Evolutionary conservation across 2,797 vertebrate genomes (phyloP).

Genomic region (Rhabdophis nuchalis): DNA sequence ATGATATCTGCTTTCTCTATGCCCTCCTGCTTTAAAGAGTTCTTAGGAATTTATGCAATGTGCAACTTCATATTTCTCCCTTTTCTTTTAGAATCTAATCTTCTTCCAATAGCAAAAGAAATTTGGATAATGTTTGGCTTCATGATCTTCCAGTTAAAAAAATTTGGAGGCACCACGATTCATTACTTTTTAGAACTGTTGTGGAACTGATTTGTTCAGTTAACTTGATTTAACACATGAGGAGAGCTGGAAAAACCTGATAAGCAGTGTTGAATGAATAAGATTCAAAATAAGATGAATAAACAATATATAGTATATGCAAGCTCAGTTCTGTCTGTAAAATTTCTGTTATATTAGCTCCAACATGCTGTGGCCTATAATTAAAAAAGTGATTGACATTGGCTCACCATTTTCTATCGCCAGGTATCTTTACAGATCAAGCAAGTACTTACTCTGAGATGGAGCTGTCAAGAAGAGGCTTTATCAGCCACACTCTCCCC

Average conservation of each 20-base stretch:
- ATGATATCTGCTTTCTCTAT: neutral
- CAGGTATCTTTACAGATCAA: neutral
- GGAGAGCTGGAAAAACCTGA: neutral
- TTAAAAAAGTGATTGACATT: neutral
- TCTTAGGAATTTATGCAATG: neutral
- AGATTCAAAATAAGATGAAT: neutral
- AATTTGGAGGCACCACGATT: too few relatives aligned
- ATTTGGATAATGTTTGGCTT: neutral
- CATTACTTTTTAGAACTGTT: neutral
- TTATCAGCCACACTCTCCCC: slow-evolving; percentile 1
- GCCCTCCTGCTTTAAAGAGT: neutral
- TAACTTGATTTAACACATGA: neutral
- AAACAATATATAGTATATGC: neutral
- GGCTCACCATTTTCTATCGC: neutral
- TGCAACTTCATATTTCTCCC: neutral
- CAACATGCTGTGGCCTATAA: neutral
- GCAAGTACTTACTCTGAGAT: neutral
- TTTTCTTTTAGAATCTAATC: neutral
- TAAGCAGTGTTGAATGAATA: neutral
- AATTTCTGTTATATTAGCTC: neutral
- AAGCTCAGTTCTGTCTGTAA: slow-evolving; percentile 6
- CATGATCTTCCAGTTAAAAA: neutral
- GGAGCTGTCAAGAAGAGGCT: neutral
- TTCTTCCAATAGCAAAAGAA: neutral
- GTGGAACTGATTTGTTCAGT: neutral